Percentiles rank a stretch among this genome's conserved stretches.
These are phyloP conservation scores for Pao palembangensis DNA, from an alignment of 2,113 vertebrate species.

Conservation along the genomic window DNA sequence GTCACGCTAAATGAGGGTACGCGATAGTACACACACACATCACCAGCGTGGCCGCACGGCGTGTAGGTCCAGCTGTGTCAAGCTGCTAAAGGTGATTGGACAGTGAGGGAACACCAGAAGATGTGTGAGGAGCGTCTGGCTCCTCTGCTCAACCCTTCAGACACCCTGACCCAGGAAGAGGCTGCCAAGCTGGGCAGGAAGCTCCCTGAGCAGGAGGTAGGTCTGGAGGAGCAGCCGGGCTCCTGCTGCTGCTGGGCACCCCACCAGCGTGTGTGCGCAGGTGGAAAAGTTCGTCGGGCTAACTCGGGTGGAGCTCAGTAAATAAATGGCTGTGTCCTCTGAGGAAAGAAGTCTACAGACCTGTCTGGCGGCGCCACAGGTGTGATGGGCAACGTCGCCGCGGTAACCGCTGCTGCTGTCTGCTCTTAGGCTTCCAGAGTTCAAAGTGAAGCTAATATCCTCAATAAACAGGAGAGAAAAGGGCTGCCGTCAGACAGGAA, in stretches of 20 bases:
- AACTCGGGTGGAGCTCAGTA: constrained; percentile 90
- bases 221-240: too few relatives aligned
- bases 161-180: constrained; percentile 83
- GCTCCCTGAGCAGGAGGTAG: constrained; percentile 82
- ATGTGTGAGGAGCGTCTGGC: constrained; percentile 85
- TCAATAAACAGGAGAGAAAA: constrained; percentile 91
- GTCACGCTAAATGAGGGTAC: constrained; percentile 83
- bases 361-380: not conserved
- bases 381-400: too few relatives aligned
- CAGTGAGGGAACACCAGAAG: constrained; percentile 86
- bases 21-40: not conserved
- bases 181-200: constrained; percentile 84
- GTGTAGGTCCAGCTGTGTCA: not conserved
- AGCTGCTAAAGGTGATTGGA: constrained; percentile 28
- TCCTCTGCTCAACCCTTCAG: constrained; percentile 78
- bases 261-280: constrained; percentile 43
- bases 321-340: constrained; percentile 92
- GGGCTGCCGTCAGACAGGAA: constrained; percentile 86
- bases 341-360: constrained; percentile 92
- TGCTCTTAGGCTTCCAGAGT: constrained; percentile 84
- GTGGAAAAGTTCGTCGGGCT: constrained; percentile 85
- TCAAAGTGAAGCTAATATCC: too few relatives aligned
- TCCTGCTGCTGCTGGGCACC: too few relatives aligned
- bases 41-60: not conserved
- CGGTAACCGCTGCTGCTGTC: not conserved